phyloP scores from a whole-genome alignment of 2,888 invertebrate genomes.

The Dascillus cervinus region DNA sequence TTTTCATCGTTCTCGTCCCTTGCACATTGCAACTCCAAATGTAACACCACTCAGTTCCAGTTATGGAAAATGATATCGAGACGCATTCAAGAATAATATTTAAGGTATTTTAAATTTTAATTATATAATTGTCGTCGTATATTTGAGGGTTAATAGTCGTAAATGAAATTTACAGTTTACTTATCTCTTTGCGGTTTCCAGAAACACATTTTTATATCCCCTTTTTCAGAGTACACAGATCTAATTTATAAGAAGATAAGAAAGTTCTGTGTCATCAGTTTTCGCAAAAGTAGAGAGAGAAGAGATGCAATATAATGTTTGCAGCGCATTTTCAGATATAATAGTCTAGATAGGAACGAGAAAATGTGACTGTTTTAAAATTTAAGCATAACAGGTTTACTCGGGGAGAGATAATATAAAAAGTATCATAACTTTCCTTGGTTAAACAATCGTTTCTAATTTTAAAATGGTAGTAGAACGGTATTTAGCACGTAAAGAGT shows the following conservation, averaged over 20 bases:
- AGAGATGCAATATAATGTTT: conserved; percentile 34
- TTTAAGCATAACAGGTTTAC: conserved; percentile 43
- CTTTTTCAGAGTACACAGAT: too few relatives aligned
- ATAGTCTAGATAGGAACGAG: conserved; percentile 38
- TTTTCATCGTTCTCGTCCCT: conserved; percentile 5
- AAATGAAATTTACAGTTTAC: too few relatives aligned
- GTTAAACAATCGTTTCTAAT: conserved; percentile 39
- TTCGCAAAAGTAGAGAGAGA: conserved; percentile 28
- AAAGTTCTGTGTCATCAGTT: conserved; percentile 41
- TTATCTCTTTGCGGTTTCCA: conserved; percentile 18
- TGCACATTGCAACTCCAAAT: too few relatives aligned
- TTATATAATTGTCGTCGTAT: too few relatives aligned
- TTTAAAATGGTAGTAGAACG: conserved; percentile 33
- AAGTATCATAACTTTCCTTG: conserved; percentile 37
- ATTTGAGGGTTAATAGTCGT: too few relatives aligned
- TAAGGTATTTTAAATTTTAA: too few relatives aligned
- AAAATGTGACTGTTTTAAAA: conserved; percentile 44
- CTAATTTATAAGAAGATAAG: conserved; percentile 40
- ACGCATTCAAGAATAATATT: too few relatives aligned
- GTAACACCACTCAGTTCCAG: too few relatives aligned
- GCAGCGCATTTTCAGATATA: conserved; percentile 39
- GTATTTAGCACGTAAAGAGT: conserved; percentile 36
- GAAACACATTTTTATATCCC: conserved; percentile 20
- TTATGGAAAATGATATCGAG: too few relatives aligned
- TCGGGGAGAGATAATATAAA: conserved; percentile 37